Percentiles rank a stretch among this genome's conserved stretches.
Conservation (phyloP, 1,140 invertebrate genomes). For the Eriosoma lanigerum region DNA sequence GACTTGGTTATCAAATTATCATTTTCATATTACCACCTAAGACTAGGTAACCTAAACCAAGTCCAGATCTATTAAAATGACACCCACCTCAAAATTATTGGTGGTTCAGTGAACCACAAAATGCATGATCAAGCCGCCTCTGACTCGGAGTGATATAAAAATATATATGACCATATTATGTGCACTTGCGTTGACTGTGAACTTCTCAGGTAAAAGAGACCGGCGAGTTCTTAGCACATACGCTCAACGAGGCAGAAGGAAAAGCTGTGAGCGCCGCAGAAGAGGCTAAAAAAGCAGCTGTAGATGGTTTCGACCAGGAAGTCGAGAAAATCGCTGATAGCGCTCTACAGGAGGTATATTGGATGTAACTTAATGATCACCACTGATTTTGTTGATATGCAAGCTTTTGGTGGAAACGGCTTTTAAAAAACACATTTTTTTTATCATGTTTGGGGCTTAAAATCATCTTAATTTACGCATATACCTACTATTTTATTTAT, state of each 20-base stretch:
- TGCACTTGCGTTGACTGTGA: conserved; percentile 1
- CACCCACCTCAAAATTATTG: no score
- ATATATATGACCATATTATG: background rate
- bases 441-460: background rate
- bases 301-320: conserved; percentile 56
- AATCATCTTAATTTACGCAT: background rate
- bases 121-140: no score
- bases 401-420: background rate
- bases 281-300: conserved; percentile 55
- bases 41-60: no score
- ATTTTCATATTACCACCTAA: no score
- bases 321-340: conserved; percentile 54
- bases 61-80: no score
- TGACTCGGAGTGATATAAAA: background rate
- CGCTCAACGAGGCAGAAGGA: conserved; percentile 54
- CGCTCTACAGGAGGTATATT: conserved; percentile 54
- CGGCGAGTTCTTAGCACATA: conserved; percentile 54
- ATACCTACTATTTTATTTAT: background rate
- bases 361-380: background rate
- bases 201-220: conserved; percentile 55
- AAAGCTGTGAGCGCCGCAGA: conserved; percentile 53
- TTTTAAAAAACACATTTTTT: no score
- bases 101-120: no score
- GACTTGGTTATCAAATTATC: no score
- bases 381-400: background rate